Conservation (phyloP, 2,888 invertebrate species). For the Drosophila ezoana region DNA sequence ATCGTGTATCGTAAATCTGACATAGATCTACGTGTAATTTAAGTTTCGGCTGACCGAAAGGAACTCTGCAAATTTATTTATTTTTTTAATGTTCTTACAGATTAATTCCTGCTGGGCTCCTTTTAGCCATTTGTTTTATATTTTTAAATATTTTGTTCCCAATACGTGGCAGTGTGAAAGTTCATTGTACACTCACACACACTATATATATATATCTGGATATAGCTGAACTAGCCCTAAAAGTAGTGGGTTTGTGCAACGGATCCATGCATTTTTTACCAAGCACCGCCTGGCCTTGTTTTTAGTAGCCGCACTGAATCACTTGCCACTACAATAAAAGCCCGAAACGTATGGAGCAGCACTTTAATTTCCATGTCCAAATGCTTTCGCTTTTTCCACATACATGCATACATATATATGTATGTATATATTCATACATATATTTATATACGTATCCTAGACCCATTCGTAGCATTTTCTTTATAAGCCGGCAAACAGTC, state of each 20-base stretch:
- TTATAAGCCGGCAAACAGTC: slow-evolving; percentile 27
- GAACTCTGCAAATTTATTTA: neutral
- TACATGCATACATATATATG: slow-evolving; percentile 18
- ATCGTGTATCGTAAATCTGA: no score
- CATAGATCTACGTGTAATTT: no score
- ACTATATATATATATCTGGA: neutral
- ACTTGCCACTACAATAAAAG: slow-evolving; percentile 28
- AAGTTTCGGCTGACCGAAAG: no score
- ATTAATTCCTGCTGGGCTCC: neutral
- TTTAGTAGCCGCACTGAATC: slow-evolving; percentile 53
- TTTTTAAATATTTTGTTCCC: slow-evolving; percentile 43
- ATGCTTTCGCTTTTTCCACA: slow-evolving; percentile 54
- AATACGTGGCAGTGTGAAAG: slow-evolving; percentile 47
- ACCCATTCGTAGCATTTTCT: slow-evolving; percentile 1
- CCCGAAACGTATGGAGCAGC: slow-evolving; percentile 33
- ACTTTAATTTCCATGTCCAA: slow-evolving; percentile 62
- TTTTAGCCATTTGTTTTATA: neutral
- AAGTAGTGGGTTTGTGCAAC: slow-evolving; percentile 8
- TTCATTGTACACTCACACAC: slow-evolving; percentile 55
- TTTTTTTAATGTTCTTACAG: neutral
- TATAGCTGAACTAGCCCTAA: slow-evolving; percentile 25
- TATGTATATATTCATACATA: neutral
- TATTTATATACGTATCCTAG: slow-evolving; percentile 1
- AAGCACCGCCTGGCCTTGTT: slow-evolving; percentile 44
- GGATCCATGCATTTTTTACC: slow-evolving; percentile 49